Conservation (phyloP, 2,888 invertebrate genomes). For the Caenorhabditis japonica region DNA sequence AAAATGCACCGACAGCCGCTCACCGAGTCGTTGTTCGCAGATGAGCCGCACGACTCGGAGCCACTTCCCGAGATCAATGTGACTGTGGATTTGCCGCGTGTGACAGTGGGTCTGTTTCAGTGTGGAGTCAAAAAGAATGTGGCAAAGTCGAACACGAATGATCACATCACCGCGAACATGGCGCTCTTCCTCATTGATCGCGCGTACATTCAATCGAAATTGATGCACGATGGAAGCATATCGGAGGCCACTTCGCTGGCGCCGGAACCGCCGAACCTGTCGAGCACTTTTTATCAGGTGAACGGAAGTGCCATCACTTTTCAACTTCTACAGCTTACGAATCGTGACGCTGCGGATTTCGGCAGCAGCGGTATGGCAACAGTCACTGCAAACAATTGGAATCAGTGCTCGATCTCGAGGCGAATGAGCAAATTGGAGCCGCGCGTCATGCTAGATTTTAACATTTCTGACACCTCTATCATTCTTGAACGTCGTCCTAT, state of each 20-base stretch:
- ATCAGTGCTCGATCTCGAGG: conserved; percentile 29
- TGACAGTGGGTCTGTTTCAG: conserved; percentile 40
- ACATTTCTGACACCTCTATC: conserved; percentile 31
- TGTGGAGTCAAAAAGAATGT: conserved; percentile 45
- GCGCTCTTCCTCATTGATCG: conserved; percentile 43
- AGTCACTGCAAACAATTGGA: conserved; percentile 45
- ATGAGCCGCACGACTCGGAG: conserved; percentile 26
- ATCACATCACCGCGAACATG: conserved; percentile 46
- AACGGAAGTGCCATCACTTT: conserved; percentile 35
- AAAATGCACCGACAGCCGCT: conserved; percentile 70
- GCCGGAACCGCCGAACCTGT: conserved; percentile 16
- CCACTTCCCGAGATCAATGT: conserved; percentile 38
- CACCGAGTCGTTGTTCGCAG: conserved; percentile 56
- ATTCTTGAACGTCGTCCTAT: conserved; percentile 34
- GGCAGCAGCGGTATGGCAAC: conserved; percentile 23
- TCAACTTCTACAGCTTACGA: conserved; percentile 52
- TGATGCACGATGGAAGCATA: conserved; percentile 1
- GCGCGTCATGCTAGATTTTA: conserved; percentile 50
- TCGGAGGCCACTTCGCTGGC: not conserved
- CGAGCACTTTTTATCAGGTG: conserved; percentile 43
- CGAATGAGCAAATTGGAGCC: conserved; percentile 41
- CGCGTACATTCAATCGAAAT: conserved; percentile 43
- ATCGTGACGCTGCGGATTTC: conserved; percentile 40
- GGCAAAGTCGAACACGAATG: conserved; percentile 13
- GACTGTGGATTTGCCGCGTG: conserved; percentile 33